These are phyloP conservation scores for Tipula vernalis DNA, from an alignment of 2,888 invertebrate genomes.

Conservation along the genomic window DNA sequence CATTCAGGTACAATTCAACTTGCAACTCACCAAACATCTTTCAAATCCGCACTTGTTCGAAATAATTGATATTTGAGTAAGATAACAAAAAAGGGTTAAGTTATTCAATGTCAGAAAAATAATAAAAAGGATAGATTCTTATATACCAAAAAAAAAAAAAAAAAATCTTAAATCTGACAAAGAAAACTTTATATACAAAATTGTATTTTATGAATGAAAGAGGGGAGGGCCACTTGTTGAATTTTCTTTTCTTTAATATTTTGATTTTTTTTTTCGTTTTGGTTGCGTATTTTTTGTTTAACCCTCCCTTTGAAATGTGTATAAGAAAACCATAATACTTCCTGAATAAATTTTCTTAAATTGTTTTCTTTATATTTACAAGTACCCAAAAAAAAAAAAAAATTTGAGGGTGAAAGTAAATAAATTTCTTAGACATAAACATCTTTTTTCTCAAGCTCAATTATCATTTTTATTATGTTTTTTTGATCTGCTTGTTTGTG, in stretches of 20 bases:
- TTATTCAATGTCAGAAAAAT: not conserved
- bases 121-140: not conserved
- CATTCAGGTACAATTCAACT: not conserved
- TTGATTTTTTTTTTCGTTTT: not conserved
- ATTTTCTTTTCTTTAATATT: not conserved
- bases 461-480: not conserved
- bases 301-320: not conserved
- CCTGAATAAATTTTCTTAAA: not conserved
- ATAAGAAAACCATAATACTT: not conserved
- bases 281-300: not conserved
- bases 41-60: not conserved
- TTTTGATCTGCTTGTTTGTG: not conserved
- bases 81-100: not conserved
- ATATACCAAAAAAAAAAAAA: not conserved
- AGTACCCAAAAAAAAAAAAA: not conserved
- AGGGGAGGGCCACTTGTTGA: not conserved
- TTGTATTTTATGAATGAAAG: not conserved
- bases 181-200: not conserved
- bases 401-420: not conserved
- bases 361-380: not conserved
- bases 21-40: not conserved
- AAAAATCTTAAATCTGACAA: not conserved
- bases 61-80: not conserved
- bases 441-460: conserved; percentile 4
- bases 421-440: not conserved